These are phyloP conservation scores for Lepilemur ruficaudatus DNA, from an alignment of 2,797 vertebrate species.

Conservation along the genomic window DNA sequence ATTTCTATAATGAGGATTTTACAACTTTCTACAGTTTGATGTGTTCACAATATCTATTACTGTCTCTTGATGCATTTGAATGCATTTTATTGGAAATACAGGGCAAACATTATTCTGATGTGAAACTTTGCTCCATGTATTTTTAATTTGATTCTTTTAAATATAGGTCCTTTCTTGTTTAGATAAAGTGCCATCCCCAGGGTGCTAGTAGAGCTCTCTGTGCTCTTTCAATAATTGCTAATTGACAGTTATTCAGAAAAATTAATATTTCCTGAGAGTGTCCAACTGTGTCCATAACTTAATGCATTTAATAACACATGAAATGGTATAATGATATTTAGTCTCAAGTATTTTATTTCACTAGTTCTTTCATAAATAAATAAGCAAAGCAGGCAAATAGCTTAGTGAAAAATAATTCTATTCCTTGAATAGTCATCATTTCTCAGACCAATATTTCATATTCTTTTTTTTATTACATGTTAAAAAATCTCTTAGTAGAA, in stretches of 20 bases:
- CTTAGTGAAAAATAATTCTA: background rate
- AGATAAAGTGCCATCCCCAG: background rate
- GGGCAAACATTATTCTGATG: background rate
- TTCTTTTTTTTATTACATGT: background rate
- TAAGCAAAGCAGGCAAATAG: background rate
- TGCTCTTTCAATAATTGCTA: background rate
- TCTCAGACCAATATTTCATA: background rate
- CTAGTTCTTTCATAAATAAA: conserved; percentile 21
- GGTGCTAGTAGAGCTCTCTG: background rate
- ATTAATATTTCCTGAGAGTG: background rate
- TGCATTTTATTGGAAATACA: background rate
- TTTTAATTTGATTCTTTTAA: background rate
- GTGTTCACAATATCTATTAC: background rate
- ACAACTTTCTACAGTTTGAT: background rate
- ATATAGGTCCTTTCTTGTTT: background rate
- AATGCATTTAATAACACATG: background rate
- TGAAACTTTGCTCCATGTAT: background rate
- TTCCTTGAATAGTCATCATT: background rate
- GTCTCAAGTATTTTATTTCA: conserved; percentile 1
- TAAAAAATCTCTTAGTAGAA: background rate
- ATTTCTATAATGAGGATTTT: background rate
- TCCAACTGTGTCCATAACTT: background rate
- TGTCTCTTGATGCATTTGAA: background rate
- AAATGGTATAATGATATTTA: background rate
- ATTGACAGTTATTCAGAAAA: conserved; percentile 19